phyloP scores from a whole-genome alignment of 2,888 invertebrate species.

The Chromoteleia sp. region DNA sequence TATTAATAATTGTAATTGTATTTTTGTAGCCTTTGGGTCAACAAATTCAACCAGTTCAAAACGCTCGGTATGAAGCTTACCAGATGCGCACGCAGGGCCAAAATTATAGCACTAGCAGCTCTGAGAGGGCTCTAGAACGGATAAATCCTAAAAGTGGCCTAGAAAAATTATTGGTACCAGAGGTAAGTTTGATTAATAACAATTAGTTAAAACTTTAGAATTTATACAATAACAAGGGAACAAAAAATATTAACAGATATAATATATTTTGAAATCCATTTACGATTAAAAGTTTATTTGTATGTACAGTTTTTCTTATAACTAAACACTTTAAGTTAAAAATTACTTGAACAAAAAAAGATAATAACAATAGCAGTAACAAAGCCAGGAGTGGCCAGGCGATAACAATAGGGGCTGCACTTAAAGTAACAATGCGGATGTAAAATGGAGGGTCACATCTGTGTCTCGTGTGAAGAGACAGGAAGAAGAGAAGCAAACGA shows the following conservation, averaged over 20 bases:
- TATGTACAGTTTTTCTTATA: too few species aligned
- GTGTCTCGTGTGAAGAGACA: conserved; percentile 74
- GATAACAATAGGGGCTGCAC: conserved; percentile 82
- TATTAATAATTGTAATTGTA: not conserved
- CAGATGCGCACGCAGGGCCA: conserved; percentile 87
- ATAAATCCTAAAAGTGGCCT: conserved; percentile 75
- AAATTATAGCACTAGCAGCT: conserved; percentile 76
- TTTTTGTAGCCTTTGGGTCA: conserved; percentile 45
- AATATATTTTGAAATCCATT: too few species aligned
- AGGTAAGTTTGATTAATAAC: conserved; percentile 74
- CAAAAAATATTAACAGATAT: too few species aligned
- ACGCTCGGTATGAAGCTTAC: conserved; percentile 91
- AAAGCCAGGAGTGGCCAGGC: conserved; percentile 82
- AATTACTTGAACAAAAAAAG: too few species aligned
- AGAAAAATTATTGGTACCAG: conserved; percentile 86
- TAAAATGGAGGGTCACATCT: conserved; percentile 83
- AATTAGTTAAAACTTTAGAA: too few species aligned
- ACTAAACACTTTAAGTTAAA: too few species aligned
- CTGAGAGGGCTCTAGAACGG: conserved; percentile 72
- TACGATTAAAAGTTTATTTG: too few species aligned
- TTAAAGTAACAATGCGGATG: conserved; percentile 83
- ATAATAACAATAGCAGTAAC: conserved; percentile 83
- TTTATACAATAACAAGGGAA: too few species aligned
- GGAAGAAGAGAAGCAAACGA: conserved; percentile 54
- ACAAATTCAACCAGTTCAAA: conserved; percentile 86